Evolutionary conservation across 2,113 vertebrate genomes (phyloP), one percentile per base, ranked within the genome.

Genomic region (Pterocles gutturalis): DNA sequence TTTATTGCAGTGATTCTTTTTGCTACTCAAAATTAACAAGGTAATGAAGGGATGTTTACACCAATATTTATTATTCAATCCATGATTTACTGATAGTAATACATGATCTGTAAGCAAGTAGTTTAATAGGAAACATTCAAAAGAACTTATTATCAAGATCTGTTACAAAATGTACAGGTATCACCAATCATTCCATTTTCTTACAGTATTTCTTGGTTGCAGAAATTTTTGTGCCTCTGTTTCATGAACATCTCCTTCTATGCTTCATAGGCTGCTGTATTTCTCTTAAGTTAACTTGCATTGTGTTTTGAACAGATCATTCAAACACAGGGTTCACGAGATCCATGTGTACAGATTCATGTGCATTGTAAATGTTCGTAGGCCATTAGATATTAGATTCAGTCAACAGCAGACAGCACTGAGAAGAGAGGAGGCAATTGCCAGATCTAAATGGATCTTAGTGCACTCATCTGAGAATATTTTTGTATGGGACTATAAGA

Each of bases 321-420:
- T 82, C 10, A 55, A 61, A 57, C 66, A 18, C 7, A 62, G 31
- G 73, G 24, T 21, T 41, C 31, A 24, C 0, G 2, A 58, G 18
- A 83, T 77, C 22, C 22, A 14, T 33, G 19, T 20, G 17, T 38
- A 43, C 31, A 36, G 20, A 57, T 85, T 2, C 2, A 8, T 14
- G 5, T 20, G 14, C 49, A 19, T 46, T 76, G 41, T 0, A 3
- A 48, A 69, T 38, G 5, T 34, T 41, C 2, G 0, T 13, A 31
- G 18, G 11, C 10, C 70, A 11, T 33, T 51, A 29, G 14, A 69
- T 24, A 60, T 89, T 43, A 38, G 57, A 53, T 87, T 75, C 16
- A 41, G 28, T n/a, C 10, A 58, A 31, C 9, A 82, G 20, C 41
- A 81, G 79, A 25, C 11, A 46, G 2, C 65, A 67, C 8, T 24